Conservation (phyloP, 2,113 vertebrate genomes). For the Brachionichthys hirsutus region DNA sequence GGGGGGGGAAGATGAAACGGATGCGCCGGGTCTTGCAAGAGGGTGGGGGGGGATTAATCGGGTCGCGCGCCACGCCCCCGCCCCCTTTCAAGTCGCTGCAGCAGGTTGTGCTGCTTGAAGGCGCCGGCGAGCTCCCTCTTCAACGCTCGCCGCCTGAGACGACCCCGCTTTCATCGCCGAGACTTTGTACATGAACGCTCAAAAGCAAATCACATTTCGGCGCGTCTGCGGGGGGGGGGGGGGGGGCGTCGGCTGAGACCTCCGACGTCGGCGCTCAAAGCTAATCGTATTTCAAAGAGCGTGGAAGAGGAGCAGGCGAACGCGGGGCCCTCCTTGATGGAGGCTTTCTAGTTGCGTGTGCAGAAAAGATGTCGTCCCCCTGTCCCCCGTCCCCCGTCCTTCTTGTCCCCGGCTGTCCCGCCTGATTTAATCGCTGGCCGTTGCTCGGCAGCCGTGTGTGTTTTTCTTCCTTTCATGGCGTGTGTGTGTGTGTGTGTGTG, state of each 20-base stretch:
- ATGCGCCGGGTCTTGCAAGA: constrained; percentile 57
- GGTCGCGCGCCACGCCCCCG: constrained; percentile 58
- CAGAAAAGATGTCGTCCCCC: constrained; percentile 16
- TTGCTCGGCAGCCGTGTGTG: constrained; percentile 58
- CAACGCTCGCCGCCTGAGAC: constrained; percentile 57
- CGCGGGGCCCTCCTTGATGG: constrained; percentile 58
- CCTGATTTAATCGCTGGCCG: too few relatives aligned
- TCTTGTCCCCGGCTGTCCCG: too few relatives aligned
- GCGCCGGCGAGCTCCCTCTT: constrained; percentile 54
- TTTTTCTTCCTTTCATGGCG: constrained; percentile 18
- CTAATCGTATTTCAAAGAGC: constrained; percentile 98
- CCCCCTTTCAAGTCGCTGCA: constrained; percentile 74
- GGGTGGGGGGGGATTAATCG: constrained; percentile 77
- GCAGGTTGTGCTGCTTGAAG: constrained; percentile 68
- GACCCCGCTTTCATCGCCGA: constrained; percentile 88
- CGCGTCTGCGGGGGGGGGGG: constrained; percentile 62
- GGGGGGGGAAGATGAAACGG: constrained; percentile 73
- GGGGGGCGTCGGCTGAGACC: constrained; percentile 73
- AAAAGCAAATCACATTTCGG: constrained; percentile 99
- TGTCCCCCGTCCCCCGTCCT: background rate
- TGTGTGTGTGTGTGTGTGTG: constrained; percentile 36
- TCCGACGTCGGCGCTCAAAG: constrained; percentile 96
- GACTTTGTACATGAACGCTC: constrained; percentile 98
- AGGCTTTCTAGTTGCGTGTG: constrained; percentile 51
- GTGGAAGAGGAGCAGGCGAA: constrained; percentile 76